Evolutionary conservation across 2,113 vertebrate species (phyloP).

Genomic region (Mobula hypostoma): DNA sequence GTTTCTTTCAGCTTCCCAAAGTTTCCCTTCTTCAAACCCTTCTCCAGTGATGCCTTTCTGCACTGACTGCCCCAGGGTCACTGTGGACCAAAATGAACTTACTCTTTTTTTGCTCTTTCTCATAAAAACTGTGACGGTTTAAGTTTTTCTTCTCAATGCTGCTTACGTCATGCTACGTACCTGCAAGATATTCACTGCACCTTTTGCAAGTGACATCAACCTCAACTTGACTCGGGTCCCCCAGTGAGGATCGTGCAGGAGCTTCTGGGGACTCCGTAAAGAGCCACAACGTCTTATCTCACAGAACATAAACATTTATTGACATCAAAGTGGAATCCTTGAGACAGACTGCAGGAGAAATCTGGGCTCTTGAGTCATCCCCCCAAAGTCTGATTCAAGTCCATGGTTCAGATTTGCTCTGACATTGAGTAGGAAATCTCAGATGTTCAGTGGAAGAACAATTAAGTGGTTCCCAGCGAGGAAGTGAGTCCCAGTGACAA

Average conservation of each 20-base stretch:
- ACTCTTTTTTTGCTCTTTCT: too few species aligned
- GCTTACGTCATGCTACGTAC: too few species aligned
- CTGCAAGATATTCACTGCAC: too few species aligned
- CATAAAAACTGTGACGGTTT: too few species aligned
- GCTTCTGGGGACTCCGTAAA: neutral
- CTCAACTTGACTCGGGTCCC: neutral
- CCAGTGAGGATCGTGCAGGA: neutral
- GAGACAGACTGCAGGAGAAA: conserved; percentile 47
- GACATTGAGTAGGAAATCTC: neutral
- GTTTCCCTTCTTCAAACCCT: neutral
- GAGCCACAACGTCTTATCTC: conserved; percentile 57
- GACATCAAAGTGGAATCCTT: conserved; percentile 60
- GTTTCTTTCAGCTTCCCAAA: too few species aligned
- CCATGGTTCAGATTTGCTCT: neutral
- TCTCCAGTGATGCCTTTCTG: neutral
- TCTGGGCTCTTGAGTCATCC: neutral
- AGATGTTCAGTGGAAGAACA: neutral
- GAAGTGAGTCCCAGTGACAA: neutral
- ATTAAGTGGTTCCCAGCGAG: neutral
- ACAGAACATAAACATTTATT: conserved; percentile 57
- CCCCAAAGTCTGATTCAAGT: neutral
- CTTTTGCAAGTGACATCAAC: too few species aligned
- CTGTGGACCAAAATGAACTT: too few species aligned
- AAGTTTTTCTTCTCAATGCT: too few species aligned
- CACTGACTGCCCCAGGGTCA: neutral